Base-by-base conservation (phyloP, 1,140 invertebrate genomes). In the Monomorium pharaonis region DNA sequence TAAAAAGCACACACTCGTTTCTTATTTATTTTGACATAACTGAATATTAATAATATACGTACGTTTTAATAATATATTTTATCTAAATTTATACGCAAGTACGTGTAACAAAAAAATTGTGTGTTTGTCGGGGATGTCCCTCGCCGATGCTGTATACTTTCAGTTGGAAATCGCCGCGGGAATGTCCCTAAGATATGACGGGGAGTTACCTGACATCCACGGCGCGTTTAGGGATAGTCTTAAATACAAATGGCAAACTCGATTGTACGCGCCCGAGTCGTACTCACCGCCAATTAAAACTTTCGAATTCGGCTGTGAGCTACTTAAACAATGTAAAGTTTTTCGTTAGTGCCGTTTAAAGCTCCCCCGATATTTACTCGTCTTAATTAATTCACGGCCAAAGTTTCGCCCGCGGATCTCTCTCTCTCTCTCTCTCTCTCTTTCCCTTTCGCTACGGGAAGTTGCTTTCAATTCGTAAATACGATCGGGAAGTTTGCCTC, bases 301-400 rank as follows among this genome's bases (percentile, higher is more conserved):
- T 83, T 83, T 74, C 7, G 42, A 58, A 83, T 74, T 83, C 51
- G 78, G 24, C 67, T 72, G 76, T 24, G 67, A 72, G 78, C 78
- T 83, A 83, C 78, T 83, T 83, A 83, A 83, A 83, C 78, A 83
- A 83, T 74, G 78, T 83, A 83, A 83, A 83, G 78, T 83, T 83
- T 83, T 83, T 83, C 78, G 67, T 83, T 51, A 51, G 67, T 21
- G 51, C 62, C 78, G 78, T 83, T 83, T 83, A 83, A 74, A 83
- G 78, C 78, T 83, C 67, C 78, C 78, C 27, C 54, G 78, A 67
- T 83, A 83, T 83, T 83, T 83, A 74, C 78, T 83, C 78, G 67
- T 83, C 78, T 83, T 83, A 83, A 83, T 83, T 83, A 83, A 83
- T 83, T 83, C 78, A 83, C 67, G 78, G 65, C 51, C 24, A 18